These are phyloP conservation scores for Platycheirus rosarum DNA, from an alignment of 2,888 invertebrate genomes.

Conservation along the genomic window DNA sequence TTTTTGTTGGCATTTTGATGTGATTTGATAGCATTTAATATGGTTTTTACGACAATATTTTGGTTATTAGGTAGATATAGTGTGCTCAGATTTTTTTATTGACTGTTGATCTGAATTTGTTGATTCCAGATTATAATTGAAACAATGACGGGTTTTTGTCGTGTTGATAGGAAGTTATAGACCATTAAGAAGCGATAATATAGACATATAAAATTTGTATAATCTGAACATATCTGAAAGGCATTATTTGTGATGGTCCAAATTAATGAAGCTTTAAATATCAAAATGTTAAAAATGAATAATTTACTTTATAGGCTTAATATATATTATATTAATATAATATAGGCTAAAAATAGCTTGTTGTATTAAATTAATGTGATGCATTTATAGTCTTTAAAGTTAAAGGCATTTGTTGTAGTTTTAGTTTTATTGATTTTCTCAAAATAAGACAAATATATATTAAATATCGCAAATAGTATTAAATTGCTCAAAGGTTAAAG, in stretches of 20 bases:
- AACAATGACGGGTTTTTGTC: constrained; percentile 22
- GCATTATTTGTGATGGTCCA: constrained; percentile 13
- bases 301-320: too few species aligned
- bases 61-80: constrained; percentile 54
- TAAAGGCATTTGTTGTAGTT: too few species aligned
- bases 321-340: too few species aligned
- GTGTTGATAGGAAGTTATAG: constrained; percentile 36
- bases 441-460: too few species aligned
- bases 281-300: too few species aligned
- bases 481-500: too few species aligned
- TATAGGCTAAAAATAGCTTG: too few species aligned
- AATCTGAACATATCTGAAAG: not conserved
- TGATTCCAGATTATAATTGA: constrained; percentile 28
- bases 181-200: constrained; percentile 3
- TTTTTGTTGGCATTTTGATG: constrained; percentile 60
- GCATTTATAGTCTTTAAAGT: too few species aligned
- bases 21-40: constrained; percentile 52
- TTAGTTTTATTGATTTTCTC: too few species aligned
- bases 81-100: constrained; percentile 35
- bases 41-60: constrained; percentile 50
- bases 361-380: too few species aligned
- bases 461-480: too few species aligned
- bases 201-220: not conserved
- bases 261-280: not conserved
- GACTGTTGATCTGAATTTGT: constrained; percentile 34